These are phyloP conservation scores for Mergus octosetaceus DNA, from an alignment of 2,797 vertebrate genomes.

Conservation along the genomic window DNA sequence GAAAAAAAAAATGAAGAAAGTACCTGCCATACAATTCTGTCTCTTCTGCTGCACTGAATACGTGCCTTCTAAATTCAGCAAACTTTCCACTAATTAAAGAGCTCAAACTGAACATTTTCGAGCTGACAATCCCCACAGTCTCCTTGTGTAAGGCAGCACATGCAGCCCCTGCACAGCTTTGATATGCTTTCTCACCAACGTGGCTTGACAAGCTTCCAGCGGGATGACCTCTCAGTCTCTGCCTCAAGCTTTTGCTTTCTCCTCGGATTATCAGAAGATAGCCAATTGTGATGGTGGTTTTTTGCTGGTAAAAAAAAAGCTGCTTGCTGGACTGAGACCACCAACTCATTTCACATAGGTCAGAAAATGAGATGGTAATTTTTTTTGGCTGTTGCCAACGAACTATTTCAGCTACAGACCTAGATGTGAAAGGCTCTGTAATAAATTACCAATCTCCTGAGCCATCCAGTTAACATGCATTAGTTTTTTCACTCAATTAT, in stretches of 20 bases:
- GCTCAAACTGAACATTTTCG: not conserved
- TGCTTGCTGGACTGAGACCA: slow-evolving; percentile 45
- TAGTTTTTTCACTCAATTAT: not conserved
- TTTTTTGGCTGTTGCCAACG: not conserved
- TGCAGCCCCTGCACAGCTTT: not conserved
- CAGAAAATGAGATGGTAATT: not conserved
- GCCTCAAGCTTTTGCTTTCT: slow-evolving; percentile 19
- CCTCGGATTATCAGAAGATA: not conserved
- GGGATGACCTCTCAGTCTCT: not conserved
- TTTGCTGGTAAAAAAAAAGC: slow-evolving; percentile 15
- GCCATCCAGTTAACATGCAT: slow-evolving; percentile 53
- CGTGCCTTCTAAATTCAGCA: not conserved
- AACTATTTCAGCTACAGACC: not conserved
- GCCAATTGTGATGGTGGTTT: slow-evolving; percentile 33
- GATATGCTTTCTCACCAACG: not conserved
- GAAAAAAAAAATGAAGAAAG: not conserved
- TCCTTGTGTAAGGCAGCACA: not conserved
- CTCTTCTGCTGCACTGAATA: not conserved
- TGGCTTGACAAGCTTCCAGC: not conserved
- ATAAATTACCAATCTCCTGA: slow-evolving; percentile 65
- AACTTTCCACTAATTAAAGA: not conserved
- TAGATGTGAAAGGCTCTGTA: slow-evolving; percentile 66
- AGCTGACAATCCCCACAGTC: not conserved
- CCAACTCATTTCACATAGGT: slow-evolving; percentile 41
- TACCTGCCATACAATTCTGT: not conserved